Evolutionary conservation across 2,888 invertebrate species (phyloP).

Genomic region (Rotaria magnacalcarata): DNA sequence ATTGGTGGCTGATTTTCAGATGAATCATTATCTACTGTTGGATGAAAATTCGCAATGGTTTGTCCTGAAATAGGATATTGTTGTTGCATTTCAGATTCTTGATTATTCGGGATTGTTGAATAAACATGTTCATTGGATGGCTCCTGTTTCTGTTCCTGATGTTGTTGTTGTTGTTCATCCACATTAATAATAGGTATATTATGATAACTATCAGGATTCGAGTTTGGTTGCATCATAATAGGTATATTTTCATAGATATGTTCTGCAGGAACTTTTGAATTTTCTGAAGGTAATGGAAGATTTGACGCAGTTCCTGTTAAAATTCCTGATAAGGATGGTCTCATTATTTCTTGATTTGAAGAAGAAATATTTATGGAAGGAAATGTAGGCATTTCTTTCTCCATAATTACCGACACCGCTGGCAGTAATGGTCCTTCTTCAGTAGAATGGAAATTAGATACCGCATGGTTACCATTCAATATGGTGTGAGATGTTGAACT

Average conservation of each 20-base stretch:
- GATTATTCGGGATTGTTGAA: not conserved
- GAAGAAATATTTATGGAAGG: not conserved
- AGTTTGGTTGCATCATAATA: not conserved
- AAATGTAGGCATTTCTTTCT: not conserved
- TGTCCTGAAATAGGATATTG: not conserved
- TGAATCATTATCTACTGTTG: not conserved
- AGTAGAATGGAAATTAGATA: not conserved
- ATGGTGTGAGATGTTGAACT: not conserved
- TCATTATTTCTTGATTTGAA: not conserved
- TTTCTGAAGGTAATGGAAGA: not conserved
- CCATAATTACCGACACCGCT: not conserved
- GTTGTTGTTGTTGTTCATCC: not conserved
- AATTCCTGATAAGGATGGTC: not conserved
- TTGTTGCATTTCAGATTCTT: not conserved
- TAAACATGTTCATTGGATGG: not conserved
- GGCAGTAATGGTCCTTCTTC: not conserved
- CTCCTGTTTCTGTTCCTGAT: not conserved
- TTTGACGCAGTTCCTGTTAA: not conserved
- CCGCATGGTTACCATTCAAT: not conserved
- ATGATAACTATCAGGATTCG: not conserved
- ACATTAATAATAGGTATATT: not conserved
- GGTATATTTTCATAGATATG: conserved; percentile 20
- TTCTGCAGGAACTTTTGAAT: not conserved
- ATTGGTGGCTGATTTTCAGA: not conserved
- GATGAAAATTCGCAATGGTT: not conserved